Conservation (phyloP, 2,113 vertebrate species). For the Rhegmatorhina hoffmannsi region DNA sequence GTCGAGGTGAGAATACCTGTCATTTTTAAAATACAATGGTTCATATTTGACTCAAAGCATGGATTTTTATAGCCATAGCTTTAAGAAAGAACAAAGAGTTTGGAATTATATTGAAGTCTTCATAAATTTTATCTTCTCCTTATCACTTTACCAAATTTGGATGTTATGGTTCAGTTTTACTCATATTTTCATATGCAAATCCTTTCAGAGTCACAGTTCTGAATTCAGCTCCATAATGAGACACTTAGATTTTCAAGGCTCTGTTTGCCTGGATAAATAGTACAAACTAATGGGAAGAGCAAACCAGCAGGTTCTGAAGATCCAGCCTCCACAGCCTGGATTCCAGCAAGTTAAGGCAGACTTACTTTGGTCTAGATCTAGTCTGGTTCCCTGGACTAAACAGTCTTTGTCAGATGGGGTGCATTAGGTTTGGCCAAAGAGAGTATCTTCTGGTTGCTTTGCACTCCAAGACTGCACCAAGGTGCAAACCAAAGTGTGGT, state of each 20-base stretch:
- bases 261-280: neutral
- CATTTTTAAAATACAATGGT: neutral
- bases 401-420: neutral
- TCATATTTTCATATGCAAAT: neutral
- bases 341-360: neutral
- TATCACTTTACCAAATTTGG: neutral
- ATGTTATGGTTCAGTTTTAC: neutral
- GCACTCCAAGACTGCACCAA: neutral
- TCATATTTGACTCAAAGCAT: neutral
- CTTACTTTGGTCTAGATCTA: neutral
- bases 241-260: neutral
- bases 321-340: neutral
- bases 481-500: neutral
- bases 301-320: neutral
- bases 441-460: neutral
- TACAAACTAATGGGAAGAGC: neutral
- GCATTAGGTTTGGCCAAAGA: neutral
- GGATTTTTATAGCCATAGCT: neutral
- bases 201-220: neutral
- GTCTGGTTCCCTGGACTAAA: neutral
- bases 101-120: neutral
- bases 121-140: neutral
- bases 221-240: neutral
- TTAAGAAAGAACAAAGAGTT: neutral
- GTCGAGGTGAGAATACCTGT: conserved; percentile 46